Percentiles rank a stretch among this genome's conserved stretches.
Conservation (phyloP, 2,113 vertebrate species). For the Pluvianellus socialis region DNA sequence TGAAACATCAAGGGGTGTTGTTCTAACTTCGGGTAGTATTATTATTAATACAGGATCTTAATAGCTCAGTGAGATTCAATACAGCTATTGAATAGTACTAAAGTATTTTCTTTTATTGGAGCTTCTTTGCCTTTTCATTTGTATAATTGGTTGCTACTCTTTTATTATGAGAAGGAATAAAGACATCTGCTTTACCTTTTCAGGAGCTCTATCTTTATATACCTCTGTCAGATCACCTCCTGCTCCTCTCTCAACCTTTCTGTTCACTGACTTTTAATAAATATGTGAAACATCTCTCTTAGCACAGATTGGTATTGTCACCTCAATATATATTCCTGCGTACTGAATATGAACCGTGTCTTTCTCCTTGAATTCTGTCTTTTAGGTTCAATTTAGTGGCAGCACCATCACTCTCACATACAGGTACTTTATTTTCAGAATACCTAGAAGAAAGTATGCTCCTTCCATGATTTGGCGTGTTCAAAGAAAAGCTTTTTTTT, state of each 20-base stretch:
- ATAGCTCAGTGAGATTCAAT: neutral
- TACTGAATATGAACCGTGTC: constrained; percentile 9
- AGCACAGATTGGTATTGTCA: constrained; percentile 46
- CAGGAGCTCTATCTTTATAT: constrained; percentile 16
- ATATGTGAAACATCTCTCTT: constrained; percentile 61
- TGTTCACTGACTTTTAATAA: constrained; percentile 55
- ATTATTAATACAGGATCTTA: neutral
- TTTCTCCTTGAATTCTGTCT: constrained; percentile 11
- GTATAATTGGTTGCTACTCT: neutral
- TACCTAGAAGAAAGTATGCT: neutral
- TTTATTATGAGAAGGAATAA: neutral
- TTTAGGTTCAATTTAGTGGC: constrained; percentile 9
- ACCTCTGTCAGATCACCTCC: constrained; percentile 22
- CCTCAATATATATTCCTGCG: constrained; percentile 37
- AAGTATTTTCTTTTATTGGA: neutral
- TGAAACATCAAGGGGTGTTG: neutral
- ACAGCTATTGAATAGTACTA: neutral
- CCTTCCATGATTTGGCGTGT: neutral
- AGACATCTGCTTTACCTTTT: constrained; percentile 12
- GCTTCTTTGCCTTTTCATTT: neutral
- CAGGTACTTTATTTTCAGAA: constrained; percentile 11
- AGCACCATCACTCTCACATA: neutral
- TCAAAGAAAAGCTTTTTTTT: neutral
- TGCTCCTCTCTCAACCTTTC: constrained; percentile 49
- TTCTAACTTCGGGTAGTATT: neutral